Base-by-base conservation (phyloP, 2,113 vertebrate species). In the Prietella phreatophila region DNA sequence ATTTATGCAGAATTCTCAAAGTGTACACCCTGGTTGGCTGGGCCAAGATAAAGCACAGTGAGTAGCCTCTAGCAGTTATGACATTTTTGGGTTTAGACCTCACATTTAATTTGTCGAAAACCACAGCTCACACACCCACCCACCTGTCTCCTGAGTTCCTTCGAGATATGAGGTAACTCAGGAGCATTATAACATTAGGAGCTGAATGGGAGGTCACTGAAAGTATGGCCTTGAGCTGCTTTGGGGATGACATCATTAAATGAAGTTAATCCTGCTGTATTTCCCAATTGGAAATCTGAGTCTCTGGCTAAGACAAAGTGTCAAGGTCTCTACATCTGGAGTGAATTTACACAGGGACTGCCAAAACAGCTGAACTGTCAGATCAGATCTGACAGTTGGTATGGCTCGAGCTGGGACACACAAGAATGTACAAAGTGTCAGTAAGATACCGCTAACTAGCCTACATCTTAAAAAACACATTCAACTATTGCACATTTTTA, bases 231-330 rank as follows among this genome's bases (percentile, higher is more conserved):
- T 39, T 63, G 47, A 13, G 71, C 76, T 82, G 79, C 83, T 33
- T 30, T 56, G 55, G 56, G 75, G 60, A 69, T 85, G 86, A 89
- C 76, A 85, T 88, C 83, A 67, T 53, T 9, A 67, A 84, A 83
- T 83, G 27, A 63, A 83, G 60, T 65, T 83, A 47, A 85, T 76
- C 79, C 60, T 69, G 69, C 83, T 63, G 73, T 50, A 82, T 76
- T 69, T 83, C 56, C 76, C 78, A 60, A 19, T 39, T 14, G 30
- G 80, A 82, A 55, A 63, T 85, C 50, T 73, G 60, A 85, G n/a
- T 55, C 65, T 25, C 65, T 39, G 83, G 63, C 63, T 14, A 69
- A 75, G 83, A 50, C 71, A 25, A 65, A 65, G 79, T 83, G 83
- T 82, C 83, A 78, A 82, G 73, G 71, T 84, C 73, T 67, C 5